Percentiles rank a stretch among this genome's conserved stretches.
Conservation (phyloP, 1,140 invertebrate species). For the Oncopodura yosiiana region DNA sequence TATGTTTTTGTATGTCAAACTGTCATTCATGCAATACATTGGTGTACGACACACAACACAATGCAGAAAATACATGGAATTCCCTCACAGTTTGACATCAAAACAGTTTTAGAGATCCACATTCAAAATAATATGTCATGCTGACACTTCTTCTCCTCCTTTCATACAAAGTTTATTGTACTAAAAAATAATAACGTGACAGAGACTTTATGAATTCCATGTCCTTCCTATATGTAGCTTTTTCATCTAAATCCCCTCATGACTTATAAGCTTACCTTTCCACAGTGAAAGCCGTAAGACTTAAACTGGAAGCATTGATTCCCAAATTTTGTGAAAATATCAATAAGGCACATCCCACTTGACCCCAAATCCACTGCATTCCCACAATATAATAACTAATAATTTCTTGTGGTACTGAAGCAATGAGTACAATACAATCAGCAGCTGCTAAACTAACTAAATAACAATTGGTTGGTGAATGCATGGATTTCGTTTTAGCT, state of each 20-base stretch:
- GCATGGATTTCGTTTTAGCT: constrained; percentile 43
- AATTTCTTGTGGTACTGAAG: constrained; percentile 51
- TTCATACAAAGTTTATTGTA: no score
- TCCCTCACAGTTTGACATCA: no score
- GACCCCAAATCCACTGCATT: constrained; percentile 52
- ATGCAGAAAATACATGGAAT: no score
- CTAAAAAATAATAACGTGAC: no score
- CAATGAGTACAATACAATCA: constrained; percentile 50
- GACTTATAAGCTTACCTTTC: constrained; percentile 40
- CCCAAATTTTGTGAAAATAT: constrained; percentile 58
- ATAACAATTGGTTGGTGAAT: constrained; percentile 55
- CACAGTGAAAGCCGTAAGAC: constrained; percentile 57
- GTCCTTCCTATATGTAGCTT: no score
- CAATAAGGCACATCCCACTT: constrained; percentile 49
- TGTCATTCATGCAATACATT: no score
- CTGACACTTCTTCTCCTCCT: no score
- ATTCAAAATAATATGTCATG: no score
- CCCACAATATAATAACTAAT: constrained; percentile 48
- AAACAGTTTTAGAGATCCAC: no score
- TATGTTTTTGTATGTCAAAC: no score
- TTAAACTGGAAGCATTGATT: constrained; percentile 56
- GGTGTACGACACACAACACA: no score
- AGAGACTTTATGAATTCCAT: no score
- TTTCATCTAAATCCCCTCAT: not conserved
- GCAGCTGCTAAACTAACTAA: constrained; percentile 51